These are phyloP conservation scores for Ariolimax columbianus DNA, from an alignment of 2,888 invertebrate species.

Conservation along the genomic window DNA sequence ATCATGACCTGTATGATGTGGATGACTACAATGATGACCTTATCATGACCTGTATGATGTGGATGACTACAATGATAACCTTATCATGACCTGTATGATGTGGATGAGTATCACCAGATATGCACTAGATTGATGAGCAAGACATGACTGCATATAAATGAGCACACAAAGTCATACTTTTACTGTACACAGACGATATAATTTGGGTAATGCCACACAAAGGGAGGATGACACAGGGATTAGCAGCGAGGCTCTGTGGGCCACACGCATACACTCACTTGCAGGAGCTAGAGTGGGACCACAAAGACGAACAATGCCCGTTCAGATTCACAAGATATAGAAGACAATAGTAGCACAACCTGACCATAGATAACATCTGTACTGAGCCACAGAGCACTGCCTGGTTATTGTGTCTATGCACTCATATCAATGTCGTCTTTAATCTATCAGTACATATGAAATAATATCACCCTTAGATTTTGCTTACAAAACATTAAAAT, in stretches of 20 bases:
- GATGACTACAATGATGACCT: no score
- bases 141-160: background rate
- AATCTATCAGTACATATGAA: no score
- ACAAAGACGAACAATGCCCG: slow-evolving; percentile 30
- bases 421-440: no score
- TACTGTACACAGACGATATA: background rate
- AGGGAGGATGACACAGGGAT: background rate
- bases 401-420: no score
- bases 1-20: no score
- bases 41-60: background rate
- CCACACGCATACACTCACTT: slow-evolving; percentile 40
- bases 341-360: slow-evolving; percentile 27
- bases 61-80: background rate
- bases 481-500: no score
- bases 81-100: background rate
- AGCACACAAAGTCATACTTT: background rate
- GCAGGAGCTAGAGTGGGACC: slow-evolving; percentile 11
- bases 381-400: slow-evolving; percentile 36
- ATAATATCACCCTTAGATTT: no score
- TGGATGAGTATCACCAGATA: no score
- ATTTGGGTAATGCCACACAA: slow-evolving; percentile 8
- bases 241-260: slow-evolving; percentile 16
- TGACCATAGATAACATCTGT: slow-evolving; percentile 11
- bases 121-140: no score
- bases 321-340: slow-evolving; percentile 42